These are phyloP conservation scores for Mixornis gularis DNA, from an alignment of 2,113 vertebrate genomes.

Conservation along the genomic window DNA sequence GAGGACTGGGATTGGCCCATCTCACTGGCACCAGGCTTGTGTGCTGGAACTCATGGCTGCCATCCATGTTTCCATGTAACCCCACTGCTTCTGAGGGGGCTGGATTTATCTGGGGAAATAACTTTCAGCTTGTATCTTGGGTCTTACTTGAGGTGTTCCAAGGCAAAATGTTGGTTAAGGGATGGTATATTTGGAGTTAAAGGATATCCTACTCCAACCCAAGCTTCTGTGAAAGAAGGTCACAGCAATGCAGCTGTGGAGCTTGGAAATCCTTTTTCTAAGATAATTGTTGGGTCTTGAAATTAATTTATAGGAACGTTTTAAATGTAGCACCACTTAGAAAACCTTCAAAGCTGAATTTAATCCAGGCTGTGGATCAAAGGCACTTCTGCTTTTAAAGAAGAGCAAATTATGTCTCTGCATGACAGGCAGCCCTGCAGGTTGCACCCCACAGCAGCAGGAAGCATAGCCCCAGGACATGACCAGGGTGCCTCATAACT, in stretches of 20 bases:
- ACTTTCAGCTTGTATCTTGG: not conserved
- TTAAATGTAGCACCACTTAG: not conserved
- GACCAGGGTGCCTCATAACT: not conserved
- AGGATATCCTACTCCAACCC: not conserved
- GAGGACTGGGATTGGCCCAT: not conserved
- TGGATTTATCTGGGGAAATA: not conserved
- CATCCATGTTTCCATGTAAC: not conserved
- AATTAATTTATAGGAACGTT: not conserved
- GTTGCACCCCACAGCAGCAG: not conserved
- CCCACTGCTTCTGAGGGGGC: not conserved
- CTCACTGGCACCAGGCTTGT: not conserved
- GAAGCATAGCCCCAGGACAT: not conserved
- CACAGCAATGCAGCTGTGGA: not conserved
- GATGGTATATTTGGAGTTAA: not conserved
- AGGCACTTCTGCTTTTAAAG: constrained; percentile 3
- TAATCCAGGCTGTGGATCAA: not conserved
- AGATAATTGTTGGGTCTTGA: not conserved
- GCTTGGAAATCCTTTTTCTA: not conserved
- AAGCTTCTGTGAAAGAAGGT: not conserved
- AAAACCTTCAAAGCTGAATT: constrained; percentile 7
- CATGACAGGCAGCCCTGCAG: not conserved
- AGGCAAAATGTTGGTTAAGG: not conserved
- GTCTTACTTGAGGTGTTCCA: not conserved
- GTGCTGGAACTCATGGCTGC: not conserved
- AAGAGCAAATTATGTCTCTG: not conserved